These are phyloP conservation scores for Ophonus ardosiacus DNA, from an alignment of 2,888 invertebrate species.

Conservation along the genomic window DNA sequence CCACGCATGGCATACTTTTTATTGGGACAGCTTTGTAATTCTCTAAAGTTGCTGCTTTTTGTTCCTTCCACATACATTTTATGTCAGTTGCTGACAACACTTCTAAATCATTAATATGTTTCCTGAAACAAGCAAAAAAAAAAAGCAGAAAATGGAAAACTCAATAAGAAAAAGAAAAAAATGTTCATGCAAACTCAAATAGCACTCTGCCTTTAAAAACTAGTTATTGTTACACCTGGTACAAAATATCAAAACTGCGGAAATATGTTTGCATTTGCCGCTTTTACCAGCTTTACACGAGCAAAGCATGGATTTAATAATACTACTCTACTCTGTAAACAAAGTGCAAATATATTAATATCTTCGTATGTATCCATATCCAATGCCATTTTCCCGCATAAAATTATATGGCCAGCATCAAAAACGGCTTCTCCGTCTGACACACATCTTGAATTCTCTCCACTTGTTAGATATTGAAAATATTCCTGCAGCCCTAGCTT, in stretches of 20 bases:
- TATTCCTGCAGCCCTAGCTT: background rate
- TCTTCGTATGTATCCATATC: background rate
- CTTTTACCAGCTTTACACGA: background rate
- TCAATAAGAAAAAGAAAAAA: background rate
- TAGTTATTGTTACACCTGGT: too few relatives aligned
- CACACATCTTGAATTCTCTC: background rate
- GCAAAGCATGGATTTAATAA: background rate
- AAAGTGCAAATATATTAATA: background rate
- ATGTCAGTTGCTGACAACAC: background rate
- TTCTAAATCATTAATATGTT: background rate
- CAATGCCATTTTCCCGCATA: background rate
- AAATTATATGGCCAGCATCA: slow-evolving; percentile 20
- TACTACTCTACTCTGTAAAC: background rate
- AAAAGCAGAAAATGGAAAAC: slow-evolving; percentile 12
- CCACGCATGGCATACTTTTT: background rate
- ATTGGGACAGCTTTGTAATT: background rate
- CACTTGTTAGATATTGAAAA: slow-evolving; percentile 13
- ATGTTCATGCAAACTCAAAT: background rate
- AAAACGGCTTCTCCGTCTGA: background rate
- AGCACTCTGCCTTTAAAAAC: background rate
- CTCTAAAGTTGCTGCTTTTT: background rate
- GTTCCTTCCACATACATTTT: background rate
- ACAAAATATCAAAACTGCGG: background rate
- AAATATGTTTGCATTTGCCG: background rate
- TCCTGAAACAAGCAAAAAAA: background rate